Evolutionary conservation across 2,113 vertebrate species (phyloP), one percentile per base, ranked within the genome.

Genomic region (Boulengeromyrus knoepffleri): DNA sequence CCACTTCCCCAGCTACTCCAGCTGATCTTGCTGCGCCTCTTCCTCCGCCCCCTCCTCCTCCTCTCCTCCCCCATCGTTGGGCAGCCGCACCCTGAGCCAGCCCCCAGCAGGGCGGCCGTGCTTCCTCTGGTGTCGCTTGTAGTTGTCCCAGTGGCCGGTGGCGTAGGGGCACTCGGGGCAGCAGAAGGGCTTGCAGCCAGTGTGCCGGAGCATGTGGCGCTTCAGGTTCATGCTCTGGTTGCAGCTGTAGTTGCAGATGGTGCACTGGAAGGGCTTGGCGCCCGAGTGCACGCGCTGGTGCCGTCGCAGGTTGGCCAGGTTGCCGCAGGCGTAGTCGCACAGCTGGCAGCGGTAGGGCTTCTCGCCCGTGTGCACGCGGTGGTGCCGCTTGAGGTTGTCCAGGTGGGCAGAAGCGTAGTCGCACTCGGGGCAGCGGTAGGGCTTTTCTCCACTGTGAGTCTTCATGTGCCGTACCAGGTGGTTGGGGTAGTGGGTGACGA

Each of bases 191-290:
- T 99, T 99, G 94, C 99, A 98, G 0, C 98, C 98, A 0, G 98
- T 99, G 93, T 99, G 98, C 87, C 98, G 96, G 74, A 99, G 96
- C 98, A 99, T 99, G 94, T 99, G 98, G 9, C 98, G 96, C 95
- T 99, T 99, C 91, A 99, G 97, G 96, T 99, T 99, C 98, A 99
- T 99, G 94, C 98, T 99, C 97, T 99, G 98, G 94, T 99, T 99
- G 96, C 98, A 99, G 94, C 96, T 98, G 96, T 99, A 99, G 92
- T 94, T 97, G 96, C 99, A 99, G 91, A 99, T 95, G 89, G 96
- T 96, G 89, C 98, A 99, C 93, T 97, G 96, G 93, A 99, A 99
- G 88, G 98, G 98, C 94, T 99, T 99, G 94, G 97, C 97, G 0
- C 98, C 98, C 0, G 98, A 99, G 94, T 99, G 98, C 94, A 99